Base-by-base conservation (phyloP, 2,888 invertebrate genomes). In the Pollenia angustigena region DNA sequence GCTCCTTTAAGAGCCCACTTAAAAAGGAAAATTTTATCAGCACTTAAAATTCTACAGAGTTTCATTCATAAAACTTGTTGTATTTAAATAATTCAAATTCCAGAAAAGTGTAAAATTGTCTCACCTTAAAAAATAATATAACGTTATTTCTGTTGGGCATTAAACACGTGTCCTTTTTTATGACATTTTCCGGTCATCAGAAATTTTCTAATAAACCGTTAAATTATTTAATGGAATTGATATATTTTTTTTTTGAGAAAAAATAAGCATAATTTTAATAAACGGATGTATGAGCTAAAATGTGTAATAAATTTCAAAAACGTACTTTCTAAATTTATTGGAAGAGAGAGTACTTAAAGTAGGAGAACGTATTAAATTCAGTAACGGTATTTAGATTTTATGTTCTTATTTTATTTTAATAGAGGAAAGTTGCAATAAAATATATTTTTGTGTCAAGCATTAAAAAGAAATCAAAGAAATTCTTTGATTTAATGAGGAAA, bases 1-100 rank as follows among this genome's bases (percentile, higher is more conserved):
- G 78, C 74, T 74, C 16, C 68, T 69, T 76, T 74, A 81, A 85
- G 60, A 66, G 60, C 7, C 40, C 68, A 74, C 68, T 81, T 81
- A 60, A 58, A 60, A 58, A 18, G 32, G 40, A 32, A 58, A 66
- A 16, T 32, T 1, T 50, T 32, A 44, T 11, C 23, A 32, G n/a
- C 40, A 58, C 32, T 50, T 14, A 56, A 23, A 32, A 14, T 46
- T 23, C 11, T 12, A 11, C 14, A 23, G 18, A 48, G 32, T 18
- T 64, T 81, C 76, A 81, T 71, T 81, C 64, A 85, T 58, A 52
- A 72, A 60, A 42, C 48, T 64, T 64, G 44, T 46, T 48, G 40
- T 56, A 23, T 18, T 69, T 54, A 3, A 11, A 12, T 12, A 48
- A 58, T 69, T 76, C 46, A 3, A 52, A 14, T 6, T 32, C 6